Base-by-base conservation (phyloP, 1,140 invertebrate species). In the Tachypleus tridentatus region DNA sequence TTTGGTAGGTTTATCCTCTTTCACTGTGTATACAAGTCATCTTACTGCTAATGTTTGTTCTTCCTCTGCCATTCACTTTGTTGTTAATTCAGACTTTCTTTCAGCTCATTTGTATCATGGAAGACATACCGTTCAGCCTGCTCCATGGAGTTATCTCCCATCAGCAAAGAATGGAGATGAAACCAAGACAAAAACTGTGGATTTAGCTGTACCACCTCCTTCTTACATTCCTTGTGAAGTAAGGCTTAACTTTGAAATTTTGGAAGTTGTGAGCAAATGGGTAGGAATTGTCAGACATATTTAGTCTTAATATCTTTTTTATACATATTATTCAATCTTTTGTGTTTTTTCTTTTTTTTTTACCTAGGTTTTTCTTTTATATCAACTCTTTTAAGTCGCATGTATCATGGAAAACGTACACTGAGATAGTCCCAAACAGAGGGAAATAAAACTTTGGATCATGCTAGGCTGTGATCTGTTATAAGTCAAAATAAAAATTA, bases 61-160 rank as follows among this genome's bases (percentile, higher is more conserved):
- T 61, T n/a, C 11, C 29, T 51, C 49, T n/a, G 11, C 58, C 4
- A 4, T 29, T 29, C 29, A 29, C 29, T 29, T 29, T 29, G 29
- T 29, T 29, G 29, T 29, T 29, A 29, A 29, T 29, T 29, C 29
- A 29, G 29, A 29, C 29, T 29, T 29, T 29, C 29, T 29, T 29
- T 29, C 29, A 29, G 29, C 29, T 29, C 29, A 29, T 29, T 29
- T 29, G 29, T 93, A 91, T 76, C 78, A 88, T 61, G 83, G 85
- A 5, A 84, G 86, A 71, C 90, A 93, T 74, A 83, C 83, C 58
- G 89, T 93, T 5, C 77, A 86, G 9, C 84, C 87, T 5, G 80
- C 87, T 5, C 81, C 82, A 69, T 93, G 90, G 89, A 91, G 86
- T 74, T 93, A 92, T 76, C 73, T 54, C n/a, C 68, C 70, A 47